Conservation (phyloP, 1,140 invertebrate genomes). For the Triops cancriformis region DNA sequence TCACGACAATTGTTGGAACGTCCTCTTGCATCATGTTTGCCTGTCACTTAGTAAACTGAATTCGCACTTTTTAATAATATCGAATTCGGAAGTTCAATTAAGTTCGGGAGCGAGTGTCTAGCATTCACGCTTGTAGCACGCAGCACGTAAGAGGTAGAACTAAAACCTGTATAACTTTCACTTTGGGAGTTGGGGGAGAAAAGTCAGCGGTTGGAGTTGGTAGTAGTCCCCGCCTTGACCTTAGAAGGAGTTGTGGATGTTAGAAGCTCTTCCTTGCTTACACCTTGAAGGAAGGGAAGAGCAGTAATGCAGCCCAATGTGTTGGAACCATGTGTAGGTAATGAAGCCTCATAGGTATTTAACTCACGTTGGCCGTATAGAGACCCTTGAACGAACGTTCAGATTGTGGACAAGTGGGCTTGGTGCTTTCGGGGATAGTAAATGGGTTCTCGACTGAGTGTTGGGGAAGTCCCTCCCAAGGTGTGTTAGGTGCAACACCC, state of each 20-base stretch:
- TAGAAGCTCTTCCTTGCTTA: not conserved
- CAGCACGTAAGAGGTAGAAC: not conserved
- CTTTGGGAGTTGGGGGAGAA: not conserved
- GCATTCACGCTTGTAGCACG: not conserved
- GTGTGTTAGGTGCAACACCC: not conserved
- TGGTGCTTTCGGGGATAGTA: not conserved
- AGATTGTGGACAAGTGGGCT: not conserved
- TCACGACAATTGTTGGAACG: not conserved
- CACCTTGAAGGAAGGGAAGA: not conserved
- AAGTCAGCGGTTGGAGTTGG: not conserved
- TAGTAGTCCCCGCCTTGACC: not conserved
- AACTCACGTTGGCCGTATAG: not conserved
- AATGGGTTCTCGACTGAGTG: not conserved
- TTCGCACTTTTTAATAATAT: not conserved
- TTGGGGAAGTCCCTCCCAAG: not conserved
- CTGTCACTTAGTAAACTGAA: not conserved
- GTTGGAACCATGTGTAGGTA: not conserved
- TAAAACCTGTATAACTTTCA: not conserved
- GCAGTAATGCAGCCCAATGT: not conserved
- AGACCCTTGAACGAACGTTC: not conserved
- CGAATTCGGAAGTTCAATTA: not conserved
- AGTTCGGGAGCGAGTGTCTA: not conserved
- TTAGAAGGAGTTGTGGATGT: not conserved
- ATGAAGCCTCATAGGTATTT: not conserved
- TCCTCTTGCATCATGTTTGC: not conserved